Evolutionary conservation across 2,113 vertebrate species (phyloP), one percentile per base, ranked within the genome.

Genomic region (Dasypus novemcinctus): DNA sequence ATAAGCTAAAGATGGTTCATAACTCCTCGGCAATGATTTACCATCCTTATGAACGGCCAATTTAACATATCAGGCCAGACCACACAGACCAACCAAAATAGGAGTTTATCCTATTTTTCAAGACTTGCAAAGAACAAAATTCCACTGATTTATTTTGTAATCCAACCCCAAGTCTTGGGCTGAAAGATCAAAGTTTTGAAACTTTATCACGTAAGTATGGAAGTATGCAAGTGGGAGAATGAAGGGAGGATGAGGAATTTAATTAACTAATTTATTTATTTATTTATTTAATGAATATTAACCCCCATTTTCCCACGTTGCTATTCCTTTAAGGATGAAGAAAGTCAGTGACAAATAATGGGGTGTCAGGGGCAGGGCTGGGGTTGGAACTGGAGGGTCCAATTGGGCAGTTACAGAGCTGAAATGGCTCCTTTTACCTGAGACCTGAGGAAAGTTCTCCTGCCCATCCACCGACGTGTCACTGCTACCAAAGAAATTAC

Each of bases 401-500:
- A 17, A 13, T 0, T 14, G 5, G 41, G 49, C 31, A 52, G 80
- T 20, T 18, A 36, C 41, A 27, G 38, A 17, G 61, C n/a, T 74
- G 29, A 61, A 25, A 17, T 27, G 3, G 31, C 33, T 61, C 71
- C 69, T 49, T 64, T 33, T 36, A 54, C 71, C 79, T 75, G 43
- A 92, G 33, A 81, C n/a, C 74, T 27, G 31, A 72, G 36, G 68
- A 49, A 66, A 41, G 41, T 49, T 68, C 64, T 63, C 68, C 38
- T 54, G n/a, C 52, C 59, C 80, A 38, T 49, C 66, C 69, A 38
- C 75, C 1, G 27, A 88, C 20, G 17, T 71, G 21, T 93, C 69
- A 57, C 52, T 23, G 11, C 91, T 78, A 80, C 81, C 54, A 95
- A 96, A 96, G 64, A 91, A 85, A 74, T 71, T 43, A 75, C 94